A percentile compares a stretch with the other conserved stretches of the same genome.
Conservation (phyloP, 2,113 vertebrate genomes). For the Anguilla rostrata region DNA sequence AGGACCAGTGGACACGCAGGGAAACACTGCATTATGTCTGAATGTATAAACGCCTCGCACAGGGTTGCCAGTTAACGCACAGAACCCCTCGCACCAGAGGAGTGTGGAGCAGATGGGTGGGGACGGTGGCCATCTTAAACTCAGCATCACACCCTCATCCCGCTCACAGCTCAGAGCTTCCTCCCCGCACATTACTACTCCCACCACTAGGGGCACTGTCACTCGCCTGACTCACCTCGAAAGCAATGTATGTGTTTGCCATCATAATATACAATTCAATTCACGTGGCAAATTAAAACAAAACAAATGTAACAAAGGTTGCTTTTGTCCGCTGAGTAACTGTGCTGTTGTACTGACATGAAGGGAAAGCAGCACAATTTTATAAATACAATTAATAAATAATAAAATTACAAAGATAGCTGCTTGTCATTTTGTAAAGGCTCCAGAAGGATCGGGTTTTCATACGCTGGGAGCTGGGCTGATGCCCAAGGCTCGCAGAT, state of each 20-base stretch:
- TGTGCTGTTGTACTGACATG: neutral
- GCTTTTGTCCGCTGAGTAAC: too few species aligned
- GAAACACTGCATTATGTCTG: neutral
- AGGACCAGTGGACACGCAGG: neutral
- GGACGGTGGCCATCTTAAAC: neutral
- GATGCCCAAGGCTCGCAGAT: slow-evolving; percentile 53
- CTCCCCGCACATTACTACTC: neutral
- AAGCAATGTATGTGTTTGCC: too few species aligned
- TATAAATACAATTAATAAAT: too few species aligned
- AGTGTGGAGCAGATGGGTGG: neutral
- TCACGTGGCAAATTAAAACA: too few species aligned
- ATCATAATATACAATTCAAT: too few species aligned
- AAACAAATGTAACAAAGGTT: neutral
- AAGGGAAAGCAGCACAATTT: slow-evolving; percentile 1
- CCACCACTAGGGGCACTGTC: neutral
- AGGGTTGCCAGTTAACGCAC: neutral
- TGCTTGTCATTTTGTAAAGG: neutral
- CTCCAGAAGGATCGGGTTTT: neutral
- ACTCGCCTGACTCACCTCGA: neutral
- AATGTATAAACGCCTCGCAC: neutral
- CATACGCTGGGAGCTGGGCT: slow-evolving; percentile 35
- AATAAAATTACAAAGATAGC: neutral
- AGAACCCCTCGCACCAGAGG: neutral
- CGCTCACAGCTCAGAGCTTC: neutral
- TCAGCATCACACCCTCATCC: neutral